Evolutionary conservation across 2,797 vertebrate genomes (phyloP).

Genomic region (Falco naumanni): DNA sequence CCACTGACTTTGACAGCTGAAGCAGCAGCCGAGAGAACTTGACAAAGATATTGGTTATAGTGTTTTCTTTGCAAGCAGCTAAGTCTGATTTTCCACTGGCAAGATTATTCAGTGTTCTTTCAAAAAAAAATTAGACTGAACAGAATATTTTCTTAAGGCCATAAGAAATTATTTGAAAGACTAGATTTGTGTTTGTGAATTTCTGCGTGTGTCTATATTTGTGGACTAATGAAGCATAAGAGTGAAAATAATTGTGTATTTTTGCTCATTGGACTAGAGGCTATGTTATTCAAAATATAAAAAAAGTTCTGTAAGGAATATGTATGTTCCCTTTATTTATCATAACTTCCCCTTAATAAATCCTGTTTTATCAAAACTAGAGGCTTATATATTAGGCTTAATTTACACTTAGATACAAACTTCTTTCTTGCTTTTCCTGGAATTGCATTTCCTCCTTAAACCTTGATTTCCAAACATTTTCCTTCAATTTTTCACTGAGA

Average conservation of each 20-base stretch:
- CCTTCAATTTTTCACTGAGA: background rate
- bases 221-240: background rate
- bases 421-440: background rate
- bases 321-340: background rate
- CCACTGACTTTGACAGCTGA: slow-evolving; percentile 79
- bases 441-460: background rate
- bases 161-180: slow-evolving; percentile 49
- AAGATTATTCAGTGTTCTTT: slow-evolving; percentile 60
- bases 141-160: slow-evolving; percentile 46
- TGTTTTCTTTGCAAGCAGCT: slow-evolving; percentile 58
- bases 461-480: background rate
- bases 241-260: background rate
- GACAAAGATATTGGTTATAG: slow-evolving; percentile 66
- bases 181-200: background rate
- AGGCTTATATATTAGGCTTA: background rate
- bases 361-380: slow-evolving; percentile 5
- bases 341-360: background rate
- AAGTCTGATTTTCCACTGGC: slow-evolving; percentile 68
- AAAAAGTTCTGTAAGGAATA: background rate
- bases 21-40: slow-evolving; percentile 67
- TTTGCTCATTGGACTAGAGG: background rate
- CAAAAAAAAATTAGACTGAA: slow-evolving; percentile 29
- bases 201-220: background rate
- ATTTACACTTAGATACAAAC: background rate
- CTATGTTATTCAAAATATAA: background rate